Conservation (phyloP, 2,113 vertebrate genomes). For the Aspidoscelis tigris region DNA sequence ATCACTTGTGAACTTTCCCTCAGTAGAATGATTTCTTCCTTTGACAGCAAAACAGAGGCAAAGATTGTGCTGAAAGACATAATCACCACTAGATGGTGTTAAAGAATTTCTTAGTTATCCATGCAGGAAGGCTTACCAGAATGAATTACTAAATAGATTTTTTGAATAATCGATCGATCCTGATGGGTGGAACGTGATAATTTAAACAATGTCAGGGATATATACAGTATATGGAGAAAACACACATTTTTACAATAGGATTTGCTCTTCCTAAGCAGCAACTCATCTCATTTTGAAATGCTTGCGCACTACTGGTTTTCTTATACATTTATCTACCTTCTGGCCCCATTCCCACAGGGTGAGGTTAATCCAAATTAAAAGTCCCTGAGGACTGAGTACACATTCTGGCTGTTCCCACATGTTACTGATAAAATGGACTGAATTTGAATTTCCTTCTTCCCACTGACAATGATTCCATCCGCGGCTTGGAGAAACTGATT, state of each 20-base stretch:
- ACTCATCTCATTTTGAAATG: background rate
- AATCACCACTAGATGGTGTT: constrained; percentile 78
- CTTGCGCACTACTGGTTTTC: background rate
- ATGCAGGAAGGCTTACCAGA: constrained; percentile 20
- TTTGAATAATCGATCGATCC: constrained; percentile 16
- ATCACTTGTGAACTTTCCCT: background rate
- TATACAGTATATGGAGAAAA: too few species aligned
- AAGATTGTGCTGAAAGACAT: constrained; percentile 43
- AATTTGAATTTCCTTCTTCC: too few species aligned
- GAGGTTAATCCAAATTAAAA: too few species aligned
- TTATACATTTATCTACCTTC: background rate
- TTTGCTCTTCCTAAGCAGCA: background rate
- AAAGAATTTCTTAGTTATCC: constrained; percentile 74
- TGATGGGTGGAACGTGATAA: constrained; percentile 64
- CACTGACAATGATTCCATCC: too few species aligned
- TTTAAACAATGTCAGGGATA: constrained; percentile 51
- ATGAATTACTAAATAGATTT: constrained; percentile 58
- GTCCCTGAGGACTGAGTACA: too few species aligned
- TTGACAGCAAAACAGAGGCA: constrained; percentile 36
- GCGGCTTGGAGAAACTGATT: too few species aligned
- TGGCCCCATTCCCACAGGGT: too few species aligned
- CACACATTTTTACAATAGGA: background rate
- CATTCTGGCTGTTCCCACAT: too few species aligned
- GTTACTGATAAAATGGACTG: too few species aligned
- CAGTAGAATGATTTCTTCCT: background rate